Evolutionary conservation across 2,113 vertebrate genomes (phyloP), one percentile per base, ranked within the genome.

Genomic region (Edolisoma coerulescens): DNA sequence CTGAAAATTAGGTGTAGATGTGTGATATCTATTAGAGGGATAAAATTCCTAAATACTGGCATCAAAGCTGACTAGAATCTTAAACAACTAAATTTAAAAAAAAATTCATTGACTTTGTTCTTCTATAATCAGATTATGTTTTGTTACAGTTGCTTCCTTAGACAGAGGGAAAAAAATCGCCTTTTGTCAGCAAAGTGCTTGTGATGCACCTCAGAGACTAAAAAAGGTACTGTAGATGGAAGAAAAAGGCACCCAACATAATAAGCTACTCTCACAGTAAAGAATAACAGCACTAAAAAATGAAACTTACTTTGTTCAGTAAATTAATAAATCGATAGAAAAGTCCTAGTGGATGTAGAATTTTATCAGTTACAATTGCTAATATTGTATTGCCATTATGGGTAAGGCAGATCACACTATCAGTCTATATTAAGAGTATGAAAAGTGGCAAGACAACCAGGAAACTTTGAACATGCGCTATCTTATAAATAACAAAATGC

Each of bases 101-200:
- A 41, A 2, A 33, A 47, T 60, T 90, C 4, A 44, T 37, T 57
- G 47, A 69, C 3, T 93, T 82, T 73, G 42, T 78, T 80, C 65
- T 75, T 86, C 82, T 82, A 26, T 94, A 95, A 97, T 95, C 67
- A 80, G 30, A 94, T 54, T 76, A 70, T 70, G 21, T 95, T 93
- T 97, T 91, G 64, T 96, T 92, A 91, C 60, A 97, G 95, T 97
- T 97, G 59, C 90, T 60, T 87, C 92, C 92, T n/a, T 94, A 96
- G 93, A 94, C 10, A 41, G 56, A 90, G 94, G 94, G 90, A 47
- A 96, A 97, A 65, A 41, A 75, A 30, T 37, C 49, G 95, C 69
- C 64, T 24, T 44, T 13, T 97, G 94, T 93, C 63, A 57, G 60
- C 74, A 79, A 53, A 85, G 16, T 26, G n/a, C 26, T 52, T 97